Evolutionary conservation across 37 sponge, comb jelly and placozoan genomes (phyloP).

Genomic region (Beroe forskalii): DNA sequence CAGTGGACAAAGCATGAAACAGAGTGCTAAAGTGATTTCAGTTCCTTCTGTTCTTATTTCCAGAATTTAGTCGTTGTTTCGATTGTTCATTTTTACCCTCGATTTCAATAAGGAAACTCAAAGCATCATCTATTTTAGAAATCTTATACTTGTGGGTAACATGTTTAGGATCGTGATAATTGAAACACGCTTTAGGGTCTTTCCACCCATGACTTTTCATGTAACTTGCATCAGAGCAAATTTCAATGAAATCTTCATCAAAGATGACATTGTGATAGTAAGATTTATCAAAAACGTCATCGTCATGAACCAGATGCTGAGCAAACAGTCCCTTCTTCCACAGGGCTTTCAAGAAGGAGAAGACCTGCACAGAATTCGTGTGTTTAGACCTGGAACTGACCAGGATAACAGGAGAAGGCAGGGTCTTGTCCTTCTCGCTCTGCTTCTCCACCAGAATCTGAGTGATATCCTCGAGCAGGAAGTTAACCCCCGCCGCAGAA

Average conservation of each 20-base stretch:
- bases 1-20: too few relatives aligned
- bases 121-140: neutral
- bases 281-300: neutral
- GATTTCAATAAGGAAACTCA: neutral
- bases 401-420: neutral
- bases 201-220: neutral
- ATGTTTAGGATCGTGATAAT: neutral
- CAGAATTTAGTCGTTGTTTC: neutral
- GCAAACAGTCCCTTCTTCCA: neutral
- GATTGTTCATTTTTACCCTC: neutral
- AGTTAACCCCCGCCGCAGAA: slow-evolving; percentile 23
- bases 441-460: neutral
- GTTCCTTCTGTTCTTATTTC: neutral
- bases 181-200: neutral
- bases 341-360: neutral
- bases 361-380: neutral
- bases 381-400: neutral
- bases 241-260: neutral
- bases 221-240: neutral
- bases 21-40: too few relatives aligned
- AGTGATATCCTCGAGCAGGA: slow-evolving; percentile 38
- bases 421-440: neutral
- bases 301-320: neutral
- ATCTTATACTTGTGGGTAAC: neutral
- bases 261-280: neutral